Evolutionary conservation across 2,888 invertebrate species (phyloP).

Genomic region (Drosophila niveifrons): DNA sequence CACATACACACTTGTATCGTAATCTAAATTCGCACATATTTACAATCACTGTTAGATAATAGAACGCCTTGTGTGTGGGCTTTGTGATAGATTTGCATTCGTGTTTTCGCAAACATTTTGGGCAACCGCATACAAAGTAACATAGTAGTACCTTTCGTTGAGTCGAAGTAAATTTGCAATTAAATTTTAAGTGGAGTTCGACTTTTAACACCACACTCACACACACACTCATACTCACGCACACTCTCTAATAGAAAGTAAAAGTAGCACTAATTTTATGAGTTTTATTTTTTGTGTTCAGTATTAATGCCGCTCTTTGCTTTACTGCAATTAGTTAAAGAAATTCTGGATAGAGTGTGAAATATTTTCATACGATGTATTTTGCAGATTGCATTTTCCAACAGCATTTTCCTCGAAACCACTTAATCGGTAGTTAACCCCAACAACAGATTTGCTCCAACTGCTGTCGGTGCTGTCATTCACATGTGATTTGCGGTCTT

Average conservation of each 20-base stretch:
- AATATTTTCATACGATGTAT: neutral
- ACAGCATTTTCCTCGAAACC: conserved; percentile 41
- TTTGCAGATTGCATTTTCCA: conserved; percentile 28
- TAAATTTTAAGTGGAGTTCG: conserved; percentile 18
- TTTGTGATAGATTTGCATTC: conserved; percentile 3
- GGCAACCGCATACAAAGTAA: neutral
- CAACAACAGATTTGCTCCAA: conserved; percentile 44
- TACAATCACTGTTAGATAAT: conserved; percentile 10
- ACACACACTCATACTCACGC: neutral
- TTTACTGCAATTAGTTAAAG: neutral
- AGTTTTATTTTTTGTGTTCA: neutral
- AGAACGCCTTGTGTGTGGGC: conserved; percentile 25
- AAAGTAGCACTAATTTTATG: conserved; percentile 9
- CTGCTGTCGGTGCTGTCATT: conserved; percentile 40
- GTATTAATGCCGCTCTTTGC: neutral
- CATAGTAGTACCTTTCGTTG: conserved; percentile 10
- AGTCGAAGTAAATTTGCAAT: conserved; percentile 13
- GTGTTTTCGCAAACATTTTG: neutral
- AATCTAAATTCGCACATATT: conserved; percentile 1
- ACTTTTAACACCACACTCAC: conserved; percentile 5
- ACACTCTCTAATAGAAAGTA: conserved; percentile 6
- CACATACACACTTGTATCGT: conserved; percentile 11
- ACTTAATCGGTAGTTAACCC: conserved; percentile 67
- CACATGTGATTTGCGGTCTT: conserved; percentile 68
- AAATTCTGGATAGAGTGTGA: neutral